Percentiles rank a stretch among this genome's conserved stretches.
phyloP scores from a whole-genome alignment of 2,797 vertebrate genomes.

The Hemitrygon akajei region DNA sequence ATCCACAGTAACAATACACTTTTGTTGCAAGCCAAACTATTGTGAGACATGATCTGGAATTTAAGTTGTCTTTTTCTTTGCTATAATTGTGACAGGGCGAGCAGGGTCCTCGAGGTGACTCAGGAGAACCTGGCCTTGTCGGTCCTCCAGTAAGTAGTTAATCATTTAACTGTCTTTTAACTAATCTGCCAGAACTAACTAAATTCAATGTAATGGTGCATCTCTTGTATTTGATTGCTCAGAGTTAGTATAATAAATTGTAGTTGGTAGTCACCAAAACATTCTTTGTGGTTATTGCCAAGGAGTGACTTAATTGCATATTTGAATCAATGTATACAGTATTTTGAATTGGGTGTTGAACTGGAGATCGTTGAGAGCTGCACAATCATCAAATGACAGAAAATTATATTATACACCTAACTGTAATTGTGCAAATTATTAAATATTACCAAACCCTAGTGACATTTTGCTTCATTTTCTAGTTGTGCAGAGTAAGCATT shows the following conservation, averaged over 20 bases:
- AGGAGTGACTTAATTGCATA: background rate
- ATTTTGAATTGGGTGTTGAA: too few relatives aligned
- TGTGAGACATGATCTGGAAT: background rate
- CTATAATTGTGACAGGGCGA: conserved; percentile 66
- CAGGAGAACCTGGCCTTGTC: conserved; percentile 73
- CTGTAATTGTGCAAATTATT: background rate
- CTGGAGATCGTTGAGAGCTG: background rate
- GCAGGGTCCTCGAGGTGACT: conserved; percentile 76
- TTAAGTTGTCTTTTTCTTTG: conserved; percentile 5
- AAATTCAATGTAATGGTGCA: background rate
- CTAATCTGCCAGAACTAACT: background rate
- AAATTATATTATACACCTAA: background rate
- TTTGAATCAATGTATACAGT: background rate
- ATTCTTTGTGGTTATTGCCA: background rate
- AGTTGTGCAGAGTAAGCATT: background rate
- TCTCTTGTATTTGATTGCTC: background rate
- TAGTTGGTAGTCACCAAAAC: background rate
- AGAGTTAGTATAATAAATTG: background rate
- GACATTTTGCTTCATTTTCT: background rate
- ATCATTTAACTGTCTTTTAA: background rate
- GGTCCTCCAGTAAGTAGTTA: conserved; percentile 75
- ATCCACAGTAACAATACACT: background rate
- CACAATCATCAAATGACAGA: background rate
- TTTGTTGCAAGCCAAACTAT: background rate
- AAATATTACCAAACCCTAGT: background rate